A percentile compares a stretch with the other conserved stretches of the same genome.
phyloP scores from a whole-genome alignment of 2,888 invertebrate species.

The Torymus tubicola region DNA sequence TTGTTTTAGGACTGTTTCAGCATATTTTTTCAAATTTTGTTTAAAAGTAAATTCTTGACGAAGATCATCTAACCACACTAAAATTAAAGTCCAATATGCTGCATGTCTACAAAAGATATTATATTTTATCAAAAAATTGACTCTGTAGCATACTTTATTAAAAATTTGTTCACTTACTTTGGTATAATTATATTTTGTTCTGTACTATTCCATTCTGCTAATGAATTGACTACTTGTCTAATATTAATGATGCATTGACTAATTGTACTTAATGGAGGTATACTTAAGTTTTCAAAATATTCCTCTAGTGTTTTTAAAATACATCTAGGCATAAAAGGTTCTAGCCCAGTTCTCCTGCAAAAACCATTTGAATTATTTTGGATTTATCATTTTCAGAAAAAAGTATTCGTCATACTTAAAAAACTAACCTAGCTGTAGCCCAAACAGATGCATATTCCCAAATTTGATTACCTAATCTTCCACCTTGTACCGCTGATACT shows the following conservation, averaged over 20 bases:
- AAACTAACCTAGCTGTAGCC: constrained; percentile 71
- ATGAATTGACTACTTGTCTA: constrained; percentile 77
- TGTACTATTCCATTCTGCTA: constrained; percentile 79
- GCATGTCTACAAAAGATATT: constrained; percentile 71
- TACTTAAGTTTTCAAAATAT: constrained; percentile 78
- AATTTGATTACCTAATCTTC: constrained; percentile 74
- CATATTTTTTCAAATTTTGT: constrained; percentile 76
- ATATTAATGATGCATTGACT: constrained; percentile 78
- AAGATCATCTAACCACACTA: constrained; percentile 79
- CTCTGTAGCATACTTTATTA: neutral
- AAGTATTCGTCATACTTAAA: neutral
- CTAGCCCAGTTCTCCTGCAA: constrained; percentile 69
- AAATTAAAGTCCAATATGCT: constrained; percentile 78
- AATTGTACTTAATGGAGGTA: constrained; percentile 79
- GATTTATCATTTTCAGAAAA: constrained; percentile 2
- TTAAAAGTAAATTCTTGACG: constrained; percentile 79
- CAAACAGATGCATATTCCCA: constrained; percentile 75
- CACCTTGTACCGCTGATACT: constrained; percentile 72
- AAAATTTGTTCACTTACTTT: constrained; percentile 64
- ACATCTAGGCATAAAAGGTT: constrained; percentile 73
- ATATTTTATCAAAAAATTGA: neutral
- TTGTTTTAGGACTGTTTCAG: constrained; percentile 75
- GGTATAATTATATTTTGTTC: constrained; percentile 80
- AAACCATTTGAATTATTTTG: neutral
- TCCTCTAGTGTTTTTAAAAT: constrained; percentile 78